Percentiles rank a stretch among this genome's conserved stretches.
phyloP scores from a whole-genome alignment of 2,888 invertebrate species.

The Monoplex corrugatus region DNA sequence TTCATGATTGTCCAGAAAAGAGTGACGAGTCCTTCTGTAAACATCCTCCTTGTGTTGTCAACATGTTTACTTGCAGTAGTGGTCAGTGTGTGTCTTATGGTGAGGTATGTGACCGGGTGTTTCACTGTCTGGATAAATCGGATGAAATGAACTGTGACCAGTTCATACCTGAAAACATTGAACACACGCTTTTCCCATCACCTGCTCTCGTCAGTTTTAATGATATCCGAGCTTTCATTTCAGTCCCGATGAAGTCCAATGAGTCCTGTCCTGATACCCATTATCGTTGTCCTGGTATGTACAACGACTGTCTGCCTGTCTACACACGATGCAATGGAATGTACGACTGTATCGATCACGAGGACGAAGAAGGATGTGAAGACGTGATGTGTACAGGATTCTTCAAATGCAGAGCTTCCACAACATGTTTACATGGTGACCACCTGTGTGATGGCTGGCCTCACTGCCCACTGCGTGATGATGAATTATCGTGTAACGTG shows the following conservation, averaged over 20 bases:
- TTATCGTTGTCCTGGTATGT: not conserved
- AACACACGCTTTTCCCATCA: not conserved
- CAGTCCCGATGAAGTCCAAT: not conserved
- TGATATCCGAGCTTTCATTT: not conserved
- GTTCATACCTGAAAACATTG: too few relatives aligned
- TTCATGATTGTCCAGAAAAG: too few relatives aligned
- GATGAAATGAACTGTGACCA: too few relatives aligned
- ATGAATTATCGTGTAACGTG: not conserved
- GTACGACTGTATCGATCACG: not conserved
- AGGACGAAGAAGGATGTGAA: slow-evolving; percentile 17
- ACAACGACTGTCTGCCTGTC: slow-evolving; percentile 32
- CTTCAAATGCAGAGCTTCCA: not conserved
- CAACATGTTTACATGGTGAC: not conserved
- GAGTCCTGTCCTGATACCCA: slow-evolving; percentile 3
- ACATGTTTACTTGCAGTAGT: too few relatives aligned
- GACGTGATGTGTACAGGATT: not conserved
- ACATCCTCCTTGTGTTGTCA: too few relatives aligned
- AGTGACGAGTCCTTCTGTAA: too few relatives aligned
- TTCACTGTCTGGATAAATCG: too few relatives aligned
- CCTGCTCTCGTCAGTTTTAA: not conserved
- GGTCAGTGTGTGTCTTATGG: too few relatives aligned
- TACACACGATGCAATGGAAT: slow-evolving; percentile 28
- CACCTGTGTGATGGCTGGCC: slow-evolving; percentile 22
- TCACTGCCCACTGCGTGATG: not conserved
- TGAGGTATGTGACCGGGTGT: too few relatives aligned